phyloP scores from a whole-genome alignment of 2,113 vertebrate species.

The Nibea coibor region DNA sequence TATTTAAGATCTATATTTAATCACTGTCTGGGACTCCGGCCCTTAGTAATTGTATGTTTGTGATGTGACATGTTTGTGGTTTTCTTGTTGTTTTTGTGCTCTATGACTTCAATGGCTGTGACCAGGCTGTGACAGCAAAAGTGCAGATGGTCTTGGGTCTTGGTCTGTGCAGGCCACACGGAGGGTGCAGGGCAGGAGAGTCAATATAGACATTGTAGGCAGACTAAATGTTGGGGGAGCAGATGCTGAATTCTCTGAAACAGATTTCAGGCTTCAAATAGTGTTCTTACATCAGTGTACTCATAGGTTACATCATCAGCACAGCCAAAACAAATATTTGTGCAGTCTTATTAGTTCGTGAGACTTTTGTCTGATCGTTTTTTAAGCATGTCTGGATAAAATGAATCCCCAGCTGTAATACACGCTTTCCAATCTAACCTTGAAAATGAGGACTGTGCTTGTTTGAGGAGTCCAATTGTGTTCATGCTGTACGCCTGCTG shows the following conservation, averaged over 20 bases:
- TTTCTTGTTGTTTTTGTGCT: too few relatives aligned
- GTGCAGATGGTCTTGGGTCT: too few relatives aligned
- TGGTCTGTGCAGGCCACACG: too few relatives aligned
- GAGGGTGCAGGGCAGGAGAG: too few relatives aligned
- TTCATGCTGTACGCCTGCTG: constrained; percentile 11
- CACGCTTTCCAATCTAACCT: constrained; percentile 34
- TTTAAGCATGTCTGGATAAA: constrained; percentile 14
- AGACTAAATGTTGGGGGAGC: too few relatives aligned
- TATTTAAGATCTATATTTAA: too few relatives aligned
- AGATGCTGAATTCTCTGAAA: neutral
- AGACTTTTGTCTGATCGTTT: neutral
- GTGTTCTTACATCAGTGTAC: neutral
- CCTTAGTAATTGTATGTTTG: too few relatives aligned
- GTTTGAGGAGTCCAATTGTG: constrained; percentile 53
- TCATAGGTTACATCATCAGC: neutral
- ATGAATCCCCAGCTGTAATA: constrained; percentile 12
- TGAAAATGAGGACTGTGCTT: constrained; percentile 30
- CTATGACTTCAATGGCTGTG: too few relatives aligned
- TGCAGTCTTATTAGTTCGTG: constrained; percentile 1
- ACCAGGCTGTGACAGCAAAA: too few relatives aligned
- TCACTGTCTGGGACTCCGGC: too few relatives aligned
- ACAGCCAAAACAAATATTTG: constrained; percentile 8
- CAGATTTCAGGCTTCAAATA: neutral
- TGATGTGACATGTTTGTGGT: too few relatives aligned
- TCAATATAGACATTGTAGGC: too few relatives aligned